A percentile compares a stretch with the other conserved stretches of the same genome.
These are phyloP conservation scores for Pangasius sanitwongsei DNA, from an alignment of 2,797 vertebrate genomes.

Conservation along the genomic window DNA sequence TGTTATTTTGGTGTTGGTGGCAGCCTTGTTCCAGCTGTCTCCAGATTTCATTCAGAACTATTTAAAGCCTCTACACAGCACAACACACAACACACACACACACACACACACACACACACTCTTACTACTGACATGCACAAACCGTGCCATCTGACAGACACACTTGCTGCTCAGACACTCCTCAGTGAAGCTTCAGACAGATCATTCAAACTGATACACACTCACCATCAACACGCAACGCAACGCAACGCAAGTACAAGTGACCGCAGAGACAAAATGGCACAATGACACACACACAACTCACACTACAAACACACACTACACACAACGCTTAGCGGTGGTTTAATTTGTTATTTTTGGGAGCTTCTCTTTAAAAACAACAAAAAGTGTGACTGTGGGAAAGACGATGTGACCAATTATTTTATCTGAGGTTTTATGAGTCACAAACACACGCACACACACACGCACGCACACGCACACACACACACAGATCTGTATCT, in stretches of 20 bases:
- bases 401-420: neutral
- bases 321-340: neutral
- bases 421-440: neutral
- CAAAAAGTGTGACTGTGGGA: neutral
- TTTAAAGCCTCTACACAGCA: slow-evolving; percentile 66
- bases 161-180: neutral
- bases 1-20: slow-evolving; percentile 75
- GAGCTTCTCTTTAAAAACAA: neutral
- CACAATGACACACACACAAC: neutral
- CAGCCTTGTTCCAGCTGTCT: slow-evolving; percentile 77
- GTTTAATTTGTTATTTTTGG: neutral
- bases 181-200: neutral
- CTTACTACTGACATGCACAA: neutral
- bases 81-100: slow-evolving; percentile 49
- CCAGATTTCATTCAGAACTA: slow-evolving; percentile 76
- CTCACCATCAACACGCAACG: neutral
- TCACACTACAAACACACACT: no score
- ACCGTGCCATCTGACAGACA: neutral
- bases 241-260: neutral
- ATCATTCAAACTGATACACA: slow-evolving; percentile 13
- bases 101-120: slow-evolving; percentile 2
- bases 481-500: neutral
- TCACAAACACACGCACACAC: neutral
- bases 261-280: neutral
- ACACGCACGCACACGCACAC: slow-evolving; percentile 26